Evolutionary conservation across 1,140 invertebrate genomes (phyloP), one percentile per base, ranked within the genome.

Genomic region (Nephotettix cincticeps): DNA sequence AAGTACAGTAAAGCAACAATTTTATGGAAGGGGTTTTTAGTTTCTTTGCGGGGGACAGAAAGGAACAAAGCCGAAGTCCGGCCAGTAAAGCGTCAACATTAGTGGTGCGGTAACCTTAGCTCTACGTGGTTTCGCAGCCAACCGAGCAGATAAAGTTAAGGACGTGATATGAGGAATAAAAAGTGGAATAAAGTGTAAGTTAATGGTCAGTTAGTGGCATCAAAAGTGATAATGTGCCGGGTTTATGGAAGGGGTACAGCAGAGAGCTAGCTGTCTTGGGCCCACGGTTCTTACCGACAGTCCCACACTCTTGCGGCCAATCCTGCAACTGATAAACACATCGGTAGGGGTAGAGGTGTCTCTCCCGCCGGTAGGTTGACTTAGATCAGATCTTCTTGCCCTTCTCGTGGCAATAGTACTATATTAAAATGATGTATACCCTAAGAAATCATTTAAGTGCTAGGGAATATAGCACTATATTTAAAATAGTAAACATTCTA

Each of bases 171-270:
- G 56, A 61, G 56, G 25, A 61, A 61, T 61, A 61, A 61, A 61
- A 61, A 61, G 56, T 61, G 23, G 56, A 29, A 61, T 61, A 61
- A 61, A 61, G 56, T 61, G 56, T 61, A 61, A 61, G 28, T 27
- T 61, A 29, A 61, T 29, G 56, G 14, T 25, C 56, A n/a, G 56
- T 61, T 61, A 61, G 56, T 29, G 21, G 56, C 47, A 51, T 61
- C 23, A 21, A 61, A 27, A 4, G 21, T 61, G 56, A 27, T 61
- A 61, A 61, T 4, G 21, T 61, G 56, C 13, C 23, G 56, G 56
- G 56, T 61, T 61, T 61, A 61, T 51, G 21, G 47, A 51, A 19
- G 47, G 14, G 21, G 14, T 21, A 19, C 56, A 23, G 56, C 21
- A 28, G 56, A 25, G 17, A 23, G 19, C 3, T 51, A n/a, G n/a